These are phyloP conservation scores for Brachirus orientalis DNA, from an alignment of 2,113 vertebrate genomes.

Conservation along the genomic window DNA sequence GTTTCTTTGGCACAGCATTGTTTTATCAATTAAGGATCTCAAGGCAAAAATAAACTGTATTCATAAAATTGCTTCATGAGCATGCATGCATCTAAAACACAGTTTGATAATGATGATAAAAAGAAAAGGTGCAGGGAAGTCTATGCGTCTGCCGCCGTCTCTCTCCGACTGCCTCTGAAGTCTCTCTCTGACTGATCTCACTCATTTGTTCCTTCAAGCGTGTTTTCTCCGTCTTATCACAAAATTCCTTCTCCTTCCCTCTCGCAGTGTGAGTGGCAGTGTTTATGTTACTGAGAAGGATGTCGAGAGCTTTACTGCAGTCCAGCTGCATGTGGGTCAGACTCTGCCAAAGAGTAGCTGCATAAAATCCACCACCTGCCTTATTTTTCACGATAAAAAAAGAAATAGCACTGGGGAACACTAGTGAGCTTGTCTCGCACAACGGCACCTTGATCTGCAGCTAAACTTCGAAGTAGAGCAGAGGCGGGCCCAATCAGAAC, in stretches of 20 bases:
- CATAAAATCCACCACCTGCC: constrained; percentile 29
- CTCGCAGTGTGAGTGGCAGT: constrained; percentile 47
- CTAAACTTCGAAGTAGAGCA: constrained; percentile 43
- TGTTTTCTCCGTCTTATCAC: constrained; percentile 24
- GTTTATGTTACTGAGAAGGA: constrained; percentile 55
- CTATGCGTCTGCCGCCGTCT: constrained; percentile 28
- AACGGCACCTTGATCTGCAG: constrained; percentile 59
- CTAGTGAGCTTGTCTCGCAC: constrained; percentile 26
- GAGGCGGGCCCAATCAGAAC: constrained; percentile 35
- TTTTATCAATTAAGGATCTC: too few relatives aligned
- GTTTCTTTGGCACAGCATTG: too few relatives aligned
- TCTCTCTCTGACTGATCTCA: constrained; percentile 44
- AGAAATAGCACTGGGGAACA: constrained; percentile 1
- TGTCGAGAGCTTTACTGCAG: constrained; percentile 40
- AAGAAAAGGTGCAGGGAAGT: constrained; percentile 66
- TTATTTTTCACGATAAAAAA: constrained; percentile 31
- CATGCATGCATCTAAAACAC: constrained; percentile 69
- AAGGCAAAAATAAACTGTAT: too few relatives aligned
- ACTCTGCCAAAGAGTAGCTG: constrained; percentile 20
- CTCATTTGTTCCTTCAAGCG: constrained; percentile 49
- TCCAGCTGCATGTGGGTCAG: constrained; percentile 41
- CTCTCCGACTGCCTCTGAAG: constrained; percentile 34
- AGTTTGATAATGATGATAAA: too few relatives aligned
- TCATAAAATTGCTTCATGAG: constrained; percentile 58
- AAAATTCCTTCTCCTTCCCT: constrained; percentile 26